Conservation (phyloP, 2,888 invertebrate species). For the Tethea ocularis region DNA sequence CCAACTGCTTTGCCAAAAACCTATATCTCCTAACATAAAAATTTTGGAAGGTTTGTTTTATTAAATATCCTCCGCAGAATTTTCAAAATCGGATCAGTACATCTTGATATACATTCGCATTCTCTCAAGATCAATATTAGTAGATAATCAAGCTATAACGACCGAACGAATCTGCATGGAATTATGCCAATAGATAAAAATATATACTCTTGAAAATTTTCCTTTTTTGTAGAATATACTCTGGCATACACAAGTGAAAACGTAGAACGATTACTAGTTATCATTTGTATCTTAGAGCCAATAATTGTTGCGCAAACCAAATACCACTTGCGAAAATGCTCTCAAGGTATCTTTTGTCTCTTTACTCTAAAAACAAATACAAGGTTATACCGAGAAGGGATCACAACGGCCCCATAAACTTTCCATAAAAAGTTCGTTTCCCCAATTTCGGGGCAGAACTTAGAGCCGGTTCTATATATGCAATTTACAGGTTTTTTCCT, state of each 20-base stretch:
- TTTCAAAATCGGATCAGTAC: too few relatives aligned
- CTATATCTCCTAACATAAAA: too few relatives aligned
- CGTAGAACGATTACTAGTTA: neutral
- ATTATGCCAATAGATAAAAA: too few relatives aligned
- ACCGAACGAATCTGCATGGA: too few relatives aligned
- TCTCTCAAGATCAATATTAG: too few relatives aligned
- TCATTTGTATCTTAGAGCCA: neutral
- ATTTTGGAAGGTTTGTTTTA: too few relatives aligned
- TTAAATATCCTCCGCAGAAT: too few relatives aligned
- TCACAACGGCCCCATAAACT: constrained; percentile 11
- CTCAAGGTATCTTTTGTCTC: constrained; percentile 3
- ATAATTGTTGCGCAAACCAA: neutral
- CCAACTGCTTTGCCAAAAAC: too few relatives aligned
- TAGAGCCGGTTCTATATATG: constrained; percentile 8
- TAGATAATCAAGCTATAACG: too few relatives aligned
- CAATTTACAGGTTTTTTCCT: constrained; percentile 8
- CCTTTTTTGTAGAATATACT: too few relatives aligned
- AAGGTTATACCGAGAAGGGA: constrained; percentile 8
- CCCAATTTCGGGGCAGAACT: constrained; percentile 8
- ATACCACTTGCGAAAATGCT: constrained; percentile 6
- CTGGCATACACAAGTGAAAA: neutral
- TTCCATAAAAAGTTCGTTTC: constrained; percentile 12
- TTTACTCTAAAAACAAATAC: constrained; percentile 9
- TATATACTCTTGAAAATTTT: too few relatives aligned
- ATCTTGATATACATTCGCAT: too few relatives aligned